Base-by-base conservation (phyloP, 2,113 vertebrate genomes). In the Agapornis roseicollis region DNA sequence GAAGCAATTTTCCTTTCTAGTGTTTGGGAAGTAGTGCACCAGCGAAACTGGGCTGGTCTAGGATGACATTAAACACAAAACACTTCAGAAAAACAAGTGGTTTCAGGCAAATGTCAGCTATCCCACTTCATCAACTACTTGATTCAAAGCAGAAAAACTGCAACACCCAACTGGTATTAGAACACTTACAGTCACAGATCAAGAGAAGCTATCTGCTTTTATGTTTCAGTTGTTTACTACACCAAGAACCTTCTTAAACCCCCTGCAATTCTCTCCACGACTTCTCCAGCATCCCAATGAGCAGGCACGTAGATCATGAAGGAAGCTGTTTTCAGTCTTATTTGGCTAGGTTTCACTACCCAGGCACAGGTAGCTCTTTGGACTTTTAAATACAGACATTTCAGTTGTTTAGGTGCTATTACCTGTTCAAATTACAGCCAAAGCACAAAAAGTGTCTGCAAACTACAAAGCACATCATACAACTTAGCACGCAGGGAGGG, bases 61-160 rank as follows among this genome's bases (percentile, higher is more conserved):
- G 31, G 61, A 80, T 85, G 79, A 65, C 89, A 88, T 77, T 88
- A 82, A 63, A 85, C 73, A 44, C 18, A 87, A 76, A 94, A 64
- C 28, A 65, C 41, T 77, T 44, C 11, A 70, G 39, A 80, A 91
- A 89, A 95, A 60, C 13, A 85, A 79, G 24, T 27, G 31, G 25
- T 74, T 95, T 90, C 60, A 78, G 71, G 52, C 39, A 91, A 93
- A 93, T 31, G 33, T 69, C 92, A 93, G 24, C 71, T 69, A 47
- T 66, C 24, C 63, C 56, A 88, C 19, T 89, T 91, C 78, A 70
- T 64, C 60, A 72, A 37, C 39, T 46, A 87, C 68, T 42, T 47
- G 52, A 79, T 60, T 56, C 44, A 65, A 91, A 93, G 44, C 20
- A 76, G 33, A 84, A 89, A 89, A 35, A 76, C 7, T 33, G 2